These are phyloP conservation scores for Chironomus tepperi DNA, from an alignment of 1,140 invertebrate species.

Conservation along the genomic window DNA sequence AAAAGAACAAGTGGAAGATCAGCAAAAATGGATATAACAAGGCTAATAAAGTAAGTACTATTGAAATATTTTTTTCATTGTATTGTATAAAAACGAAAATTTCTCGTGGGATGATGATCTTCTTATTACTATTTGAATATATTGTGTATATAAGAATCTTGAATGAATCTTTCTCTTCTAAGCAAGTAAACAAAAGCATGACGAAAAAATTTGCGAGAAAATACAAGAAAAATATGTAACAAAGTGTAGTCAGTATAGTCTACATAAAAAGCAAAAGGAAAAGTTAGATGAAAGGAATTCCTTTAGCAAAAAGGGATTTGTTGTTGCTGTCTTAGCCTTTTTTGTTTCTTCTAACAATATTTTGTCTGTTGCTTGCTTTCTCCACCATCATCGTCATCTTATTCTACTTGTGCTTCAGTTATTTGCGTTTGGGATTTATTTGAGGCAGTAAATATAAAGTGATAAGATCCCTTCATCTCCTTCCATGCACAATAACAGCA, in stretches of 20 bases:
- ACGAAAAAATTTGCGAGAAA: neutral
- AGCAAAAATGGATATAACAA: constrained; percentile 25
- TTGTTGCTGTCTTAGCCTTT: neutral
- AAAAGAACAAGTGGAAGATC: constrained; percentile 7
- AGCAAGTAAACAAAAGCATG: no score
- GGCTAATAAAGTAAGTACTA: constrained; percentile 24
- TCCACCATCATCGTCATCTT: neutral
- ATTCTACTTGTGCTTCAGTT: neutral
- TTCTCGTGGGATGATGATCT: neutral
- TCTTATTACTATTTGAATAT: neutral
- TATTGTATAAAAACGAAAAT: neutral
- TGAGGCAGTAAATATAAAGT: neutral
- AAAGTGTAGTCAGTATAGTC: no score
- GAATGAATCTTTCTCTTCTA: no score
- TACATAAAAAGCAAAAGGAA: neutral
- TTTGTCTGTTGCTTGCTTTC: neutral
- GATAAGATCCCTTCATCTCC: constrained; percentile 7
- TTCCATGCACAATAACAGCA: neutral
- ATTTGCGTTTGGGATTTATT: constrained; percentile 10
- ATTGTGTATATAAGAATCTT: no score
- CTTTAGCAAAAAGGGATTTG: neutral
- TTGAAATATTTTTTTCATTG: neutral
- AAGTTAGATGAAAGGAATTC: neutral
- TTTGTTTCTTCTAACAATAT: neutral
- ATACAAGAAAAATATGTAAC: neutral